phyloP scores from a whole-genome alignment of 2,113 vertebrate species.

The Cottus gobio region DNA sequence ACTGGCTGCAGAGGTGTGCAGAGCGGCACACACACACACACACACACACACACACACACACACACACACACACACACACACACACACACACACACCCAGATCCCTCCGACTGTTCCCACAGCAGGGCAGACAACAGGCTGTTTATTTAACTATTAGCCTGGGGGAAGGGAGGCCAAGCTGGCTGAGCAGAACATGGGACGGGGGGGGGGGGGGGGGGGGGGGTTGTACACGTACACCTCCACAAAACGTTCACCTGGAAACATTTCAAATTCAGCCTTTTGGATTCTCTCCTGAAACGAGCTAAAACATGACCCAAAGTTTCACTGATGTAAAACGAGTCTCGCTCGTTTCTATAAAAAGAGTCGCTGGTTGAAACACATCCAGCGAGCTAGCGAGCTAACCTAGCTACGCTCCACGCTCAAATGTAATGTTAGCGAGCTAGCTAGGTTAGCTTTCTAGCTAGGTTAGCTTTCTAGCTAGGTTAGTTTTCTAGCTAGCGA shows the following conservation, averaged over 20 bases:
- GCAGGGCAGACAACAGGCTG: slow-evolving; percentile 65
- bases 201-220: slow-evolving; percentile 2
- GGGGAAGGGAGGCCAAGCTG: slow-evolving; percentile 46
- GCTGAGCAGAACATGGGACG: slow-evolving; percentile 18
- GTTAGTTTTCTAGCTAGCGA: too few species aligned
- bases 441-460: too few species aligned
- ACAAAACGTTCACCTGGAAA: slow-evolving; percentile 1
- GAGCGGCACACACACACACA: slow-evolving; percentile 35
- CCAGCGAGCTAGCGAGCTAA: too few species aligned
- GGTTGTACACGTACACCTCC: slow-evolving; percentile 16
- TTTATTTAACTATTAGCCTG: slow-evolving; percentile 75
- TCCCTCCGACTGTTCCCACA: slow-evolving; percentile 66
- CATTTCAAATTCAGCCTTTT: not conserved
- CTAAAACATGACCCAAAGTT: not conserved
- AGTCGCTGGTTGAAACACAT: too few species aligned
- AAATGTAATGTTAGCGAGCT: too few species aligned
- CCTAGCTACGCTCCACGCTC: too few species aligned
- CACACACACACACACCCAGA: slow-evolving; percentile 33
- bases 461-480: too few species aligned
- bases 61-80: slow-evolving; percentile 27
- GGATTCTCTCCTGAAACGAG: not conserved
- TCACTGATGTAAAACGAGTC: too few species aligned
- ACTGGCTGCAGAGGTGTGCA: slow-evolving; percentile 55
- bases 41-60: slow-evolving; percentile 26
- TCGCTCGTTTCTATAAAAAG: too few species aligned